These are phyloP conservation scores for Calliphora vomitoria DNA, from an alignment of 2,888 invertebrate species.

Conservation along the genomic window DNA sequence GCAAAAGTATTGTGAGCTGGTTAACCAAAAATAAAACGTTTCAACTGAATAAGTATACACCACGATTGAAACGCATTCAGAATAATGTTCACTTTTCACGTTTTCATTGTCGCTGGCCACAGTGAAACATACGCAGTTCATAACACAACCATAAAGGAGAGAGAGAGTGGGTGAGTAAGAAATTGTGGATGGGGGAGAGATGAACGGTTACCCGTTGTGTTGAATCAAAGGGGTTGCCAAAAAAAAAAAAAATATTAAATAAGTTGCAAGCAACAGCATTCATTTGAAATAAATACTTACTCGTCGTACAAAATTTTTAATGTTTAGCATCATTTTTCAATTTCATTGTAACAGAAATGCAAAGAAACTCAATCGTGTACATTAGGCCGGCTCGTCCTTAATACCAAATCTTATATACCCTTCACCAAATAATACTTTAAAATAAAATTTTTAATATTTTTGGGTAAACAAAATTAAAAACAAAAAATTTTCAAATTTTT, in stretches of 20 bases:
- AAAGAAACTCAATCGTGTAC: background rate
- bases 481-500: too few species aligned
- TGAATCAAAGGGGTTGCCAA: slow-evolving; percentile 63
- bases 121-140: slow-evolving; percentile 37
- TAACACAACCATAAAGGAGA: background rate
- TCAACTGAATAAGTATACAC: slow-evolving; percentile 53
- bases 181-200: background rate
- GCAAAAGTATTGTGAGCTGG: slow-evolving; percentile 32
- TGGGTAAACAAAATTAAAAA: too few species aligned
- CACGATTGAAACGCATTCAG: slow-evolving; percentile 59
- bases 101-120: slow-evolving; percentile 25
- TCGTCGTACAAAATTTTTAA: slow-evolving; percentile 37
- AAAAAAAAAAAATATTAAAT: slow-evolving; percentile 20
- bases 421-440: too few species aligned
- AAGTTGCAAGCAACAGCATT: slow-evolving; percentile 51
- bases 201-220: slow-evolving; percentile 49
- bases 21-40: slow-evolving; percentile 74
- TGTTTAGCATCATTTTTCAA: slow-evolving; percentile 65
- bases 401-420: too few species aligned
- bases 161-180: slow-evolving; percentile 37
- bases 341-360: slow-evolving; percentile 48
- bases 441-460: too few species aligned
- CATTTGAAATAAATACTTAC: slow-evolving; percentile 25
- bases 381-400: background rate
- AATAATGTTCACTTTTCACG: slow-evolving; percentile 36